Conservation (phyloP, 2,113 vertebrate genomes). For the Ivindomyrus marchei region DNA sequence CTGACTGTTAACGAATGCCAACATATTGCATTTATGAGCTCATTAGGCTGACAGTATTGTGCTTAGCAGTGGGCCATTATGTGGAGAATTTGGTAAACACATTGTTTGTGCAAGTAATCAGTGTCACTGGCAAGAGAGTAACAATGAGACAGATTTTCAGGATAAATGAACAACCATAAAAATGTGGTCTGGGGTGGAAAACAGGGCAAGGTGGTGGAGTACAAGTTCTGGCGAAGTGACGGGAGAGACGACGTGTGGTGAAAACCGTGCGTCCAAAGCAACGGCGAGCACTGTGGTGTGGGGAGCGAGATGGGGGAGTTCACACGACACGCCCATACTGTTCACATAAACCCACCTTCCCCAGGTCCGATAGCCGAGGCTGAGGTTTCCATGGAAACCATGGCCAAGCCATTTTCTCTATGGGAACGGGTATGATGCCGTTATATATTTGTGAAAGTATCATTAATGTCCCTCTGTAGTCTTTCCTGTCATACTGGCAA, state of each 20-base stretch:
- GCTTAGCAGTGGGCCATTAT: constrained; percentile 53
- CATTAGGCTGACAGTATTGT: constrained; percentile 52
- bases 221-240: background rate
- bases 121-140: constrained; percentile 36
- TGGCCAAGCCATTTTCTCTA: background rate
- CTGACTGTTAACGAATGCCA: constrained; percentile 44
- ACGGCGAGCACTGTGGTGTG: background rate
- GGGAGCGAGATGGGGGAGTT: background rate
- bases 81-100: constrained; percentile 46
- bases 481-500: background rate
- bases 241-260: background rate
- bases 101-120: constrained; percentile 52
- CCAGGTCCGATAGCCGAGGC: background rate
- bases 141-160: constrained; percentile 48
- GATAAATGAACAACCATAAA: constrained; percentile 45
- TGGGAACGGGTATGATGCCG: background rate
- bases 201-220: constrained; percentile 12
- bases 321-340: background rate
- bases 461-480: background rate
- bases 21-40: constrained; percentile 52
- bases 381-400: constrained; percentile 16
- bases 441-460: background rate
- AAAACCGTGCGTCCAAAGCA: background rate
- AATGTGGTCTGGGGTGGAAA: constrained; percentile 32
- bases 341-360: background rate